These are phyloP conservation scores for Eunapius fragilis DNA, from an alignment of 37 sponge, comb jelly and placozoan genomes.

Conservation along the genomic window DNA sequence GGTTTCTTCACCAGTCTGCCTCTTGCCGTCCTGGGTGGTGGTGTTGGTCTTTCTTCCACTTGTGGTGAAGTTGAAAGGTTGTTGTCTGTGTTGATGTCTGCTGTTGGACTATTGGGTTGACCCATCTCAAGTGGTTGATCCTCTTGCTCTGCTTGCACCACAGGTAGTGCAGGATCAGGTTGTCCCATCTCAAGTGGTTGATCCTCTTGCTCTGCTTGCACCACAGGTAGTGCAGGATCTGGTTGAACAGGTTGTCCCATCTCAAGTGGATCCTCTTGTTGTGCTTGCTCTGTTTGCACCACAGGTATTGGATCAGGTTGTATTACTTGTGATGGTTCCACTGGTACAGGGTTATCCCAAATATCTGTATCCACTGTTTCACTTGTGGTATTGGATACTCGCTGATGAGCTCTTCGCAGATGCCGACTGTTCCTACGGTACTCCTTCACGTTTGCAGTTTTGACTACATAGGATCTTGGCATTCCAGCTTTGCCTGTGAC, in stretches of 20 bases:
- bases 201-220: not conserved
- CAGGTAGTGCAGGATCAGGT: not conserved
- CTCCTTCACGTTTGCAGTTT: not conserved
- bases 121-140: not conserved
- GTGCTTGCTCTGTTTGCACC: not conserved
- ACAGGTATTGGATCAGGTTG: not conserved
- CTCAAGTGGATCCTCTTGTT: not conserved
- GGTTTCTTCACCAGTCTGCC: not conserved
- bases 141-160: not conserved
- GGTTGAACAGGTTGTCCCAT: not conserved
- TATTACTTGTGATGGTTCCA: not conserved
- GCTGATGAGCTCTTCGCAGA: not conserved
- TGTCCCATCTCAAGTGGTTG: not conserved
- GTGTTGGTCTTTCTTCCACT: not conserved
- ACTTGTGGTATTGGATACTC: not conserved
- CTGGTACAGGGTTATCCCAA: not conserved
- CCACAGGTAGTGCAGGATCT: not conserved
- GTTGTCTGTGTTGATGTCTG: not conserved
- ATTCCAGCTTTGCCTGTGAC: conserved; percentile 10
- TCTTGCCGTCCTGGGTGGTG: not conserved
- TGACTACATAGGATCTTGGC: conserved; percentile 27
- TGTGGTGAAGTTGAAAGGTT: not conserved
- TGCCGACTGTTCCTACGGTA: conserved; percentile 42
- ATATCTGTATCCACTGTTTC: not conserved
- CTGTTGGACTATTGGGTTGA: not conserved